Evolutionary conservation across 2,888 invertebrate genomes (phyloP), one percentile per base, ranked within the genome.

Genomic region (Venusia cambrica): DNA sequence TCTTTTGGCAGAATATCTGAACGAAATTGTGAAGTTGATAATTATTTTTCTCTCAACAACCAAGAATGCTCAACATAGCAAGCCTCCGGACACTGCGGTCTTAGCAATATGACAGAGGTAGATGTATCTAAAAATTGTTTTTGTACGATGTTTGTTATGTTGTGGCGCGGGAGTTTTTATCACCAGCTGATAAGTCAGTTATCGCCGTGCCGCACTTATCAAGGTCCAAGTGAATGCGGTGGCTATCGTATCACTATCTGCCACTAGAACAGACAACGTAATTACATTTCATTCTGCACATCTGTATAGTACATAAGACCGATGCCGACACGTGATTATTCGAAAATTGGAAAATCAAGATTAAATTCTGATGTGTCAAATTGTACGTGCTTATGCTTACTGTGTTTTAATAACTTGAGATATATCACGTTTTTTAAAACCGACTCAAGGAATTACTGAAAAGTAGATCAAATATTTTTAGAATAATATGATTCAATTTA

Each of bases 91-190:
- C 12, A 18, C 9, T 20, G 5, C 8, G 11, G 10, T 7, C 28
- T 6, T 15, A 7, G 6, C 20, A 24, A 19, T 32, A 7, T 34
- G 13, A 30, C 33, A 21, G n/a, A n/a, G n/a, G n/a, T n/a, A 14
- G n/a, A 8, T 17, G 34, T 18, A 12, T 31, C 22, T 9, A 46
- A 52, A 44, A 45, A 49, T 39, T 51, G 38, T 42, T 42, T 48
- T 43, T 43, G 27, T 41, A 22, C 19, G 36, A 36, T 41, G 55
- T 61, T 59, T 62, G 59, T 66, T 59, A 37, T 68, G 59, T 66
- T 59, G 36, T 68, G 64, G 51, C 53, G 62, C 62, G 58, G 54
- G 57, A 57, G 57, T 63, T 56, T 56, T 54, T 62, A 68, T 65
- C 66, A 46, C 45, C 39, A 46, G 49, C 51, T 63, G 72, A 70